Evolutionary conservation across 1,140 invertebrate genomes (phyloP).

Genomic region (Calliopsis andreniformis): DNA sequence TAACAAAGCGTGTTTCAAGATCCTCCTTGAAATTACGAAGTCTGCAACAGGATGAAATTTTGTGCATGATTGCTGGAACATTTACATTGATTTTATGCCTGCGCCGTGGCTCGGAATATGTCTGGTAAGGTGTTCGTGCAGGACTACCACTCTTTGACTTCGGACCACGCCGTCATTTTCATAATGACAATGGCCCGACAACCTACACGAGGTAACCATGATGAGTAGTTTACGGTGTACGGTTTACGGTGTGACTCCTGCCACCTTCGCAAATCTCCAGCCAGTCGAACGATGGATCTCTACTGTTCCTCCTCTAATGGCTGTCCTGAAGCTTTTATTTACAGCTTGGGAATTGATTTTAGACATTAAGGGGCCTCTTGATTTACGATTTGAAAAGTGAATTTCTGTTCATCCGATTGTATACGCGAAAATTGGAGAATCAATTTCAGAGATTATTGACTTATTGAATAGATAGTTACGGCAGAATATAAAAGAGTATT

Average conservation of each 20-base stretch:
- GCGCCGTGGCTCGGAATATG: neutral
- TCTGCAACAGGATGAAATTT: neutral
- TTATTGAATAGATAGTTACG: too few species aligned
- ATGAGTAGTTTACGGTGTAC: constrained; percentile 62
- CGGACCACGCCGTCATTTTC: constrained; percentile 67
- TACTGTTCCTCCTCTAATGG: constrained; percentile 5
- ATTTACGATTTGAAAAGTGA: too few species aligned
- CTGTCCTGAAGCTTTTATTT: constrained; percentile 37
- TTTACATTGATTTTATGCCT: constrained; percentile 13
- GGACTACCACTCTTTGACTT: constrained; percentile 58
- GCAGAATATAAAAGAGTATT: too few species aligned
- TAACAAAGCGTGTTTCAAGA: too few species aligned
- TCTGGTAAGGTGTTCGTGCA: constrained; percentile 43
- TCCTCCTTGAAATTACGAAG: neutral
- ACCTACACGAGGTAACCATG: constrained; percentile 61
- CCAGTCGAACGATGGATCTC: constrained; percentile 36
- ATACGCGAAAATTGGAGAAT: too few species aligned
- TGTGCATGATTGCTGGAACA: neutral
- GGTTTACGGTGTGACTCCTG: constrained; percentile 54
- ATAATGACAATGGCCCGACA: constrained; percentile 69
- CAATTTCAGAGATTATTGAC: neutral
- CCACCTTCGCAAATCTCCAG: constrained; percentile 64
- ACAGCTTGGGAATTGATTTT: neutral
- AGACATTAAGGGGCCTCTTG: too few species aligned
- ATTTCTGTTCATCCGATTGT: too few species aligned